phyloP scores from a whole-genome alignment of 2,888 invertebrate species.

The Anorthoa munda region DNA sequence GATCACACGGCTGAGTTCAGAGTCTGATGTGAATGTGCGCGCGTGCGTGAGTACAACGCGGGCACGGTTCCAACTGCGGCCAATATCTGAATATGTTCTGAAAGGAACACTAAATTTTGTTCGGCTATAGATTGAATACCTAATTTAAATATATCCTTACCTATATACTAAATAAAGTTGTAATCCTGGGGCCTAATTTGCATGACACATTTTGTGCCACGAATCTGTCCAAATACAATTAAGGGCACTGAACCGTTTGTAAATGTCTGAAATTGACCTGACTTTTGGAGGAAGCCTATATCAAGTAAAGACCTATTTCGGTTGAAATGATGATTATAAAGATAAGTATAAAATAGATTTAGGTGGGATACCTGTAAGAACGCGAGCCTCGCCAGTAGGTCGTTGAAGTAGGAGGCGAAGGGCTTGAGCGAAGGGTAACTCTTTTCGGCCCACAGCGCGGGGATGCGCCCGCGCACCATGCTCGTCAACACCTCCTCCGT shows the following conservation, averaged over 20 bases:
- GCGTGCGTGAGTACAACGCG: conserved; percentile 35
- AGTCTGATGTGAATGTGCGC: conserved; percentile 30
- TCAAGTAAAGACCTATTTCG: too few species aligned
- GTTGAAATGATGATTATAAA: too few species aligned
- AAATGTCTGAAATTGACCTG: too few species aligned
- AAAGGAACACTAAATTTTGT: conserved; percentile 31
- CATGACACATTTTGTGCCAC: too few species aligned
- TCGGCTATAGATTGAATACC: background rate
- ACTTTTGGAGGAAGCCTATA: too few species aligned
- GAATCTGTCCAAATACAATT: too few species aligned
- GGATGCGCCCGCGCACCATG: conserved; percentile 96
- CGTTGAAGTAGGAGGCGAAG: conserved; percentile 96
- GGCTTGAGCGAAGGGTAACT: conserved; percentile 98
- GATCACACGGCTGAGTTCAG: conserved; percentile 33
- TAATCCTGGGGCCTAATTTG: too few species aligned
- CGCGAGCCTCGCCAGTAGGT: conserved; percentile 95
- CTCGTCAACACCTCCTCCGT: conserved; percentile 96
- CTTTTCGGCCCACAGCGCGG: conserved; percentile 95
- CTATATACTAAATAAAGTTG: too few species aligned
- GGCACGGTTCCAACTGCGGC: conserved; percentile 20
- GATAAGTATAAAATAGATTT: background rate
- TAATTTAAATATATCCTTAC: background rate
- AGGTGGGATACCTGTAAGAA: conserved; percentile 94
- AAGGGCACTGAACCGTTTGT: too few species aligned
- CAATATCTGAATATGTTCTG: conserved; percentile 25